Percentiles rank a stretch among this genome's conserved stretches.
Conservation (phyloP, 2,797 vertebrate genomes). For the Gallinago nigripennis region DNA sequence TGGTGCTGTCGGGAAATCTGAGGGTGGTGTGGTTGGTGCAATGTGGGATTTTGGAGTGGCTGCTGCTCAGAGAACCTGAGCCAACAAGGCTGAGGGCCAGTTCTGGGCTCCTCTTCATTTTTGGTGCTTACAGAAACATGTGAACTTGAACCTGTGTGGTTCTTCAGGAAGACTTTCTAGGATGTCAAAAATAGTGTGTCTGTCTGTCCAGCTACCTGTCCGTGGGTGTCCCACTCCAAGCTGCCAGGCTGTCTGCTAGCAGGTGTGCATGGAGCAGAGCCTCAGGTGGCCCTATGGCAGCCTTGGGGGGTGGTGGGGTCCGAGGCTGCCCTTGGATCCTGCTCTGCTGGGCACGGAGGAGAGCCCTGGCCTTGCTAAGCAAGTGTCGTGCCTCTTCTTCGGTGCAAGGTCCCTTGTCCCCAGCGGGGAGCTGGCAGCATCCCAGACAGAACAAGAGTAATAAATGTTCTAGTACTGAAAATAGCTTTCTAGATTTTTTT, state of each 20-base stretch:
- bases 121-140: background rate
- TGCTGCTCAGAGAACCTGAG: background rate
- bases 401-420: fast-evolving
- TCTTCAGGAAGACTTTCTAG: background rate
- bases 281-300: background rate
- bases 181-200: background rate
- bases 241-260: background rate
- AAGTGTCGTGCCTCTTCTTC: background rate
- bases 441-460: background rate
- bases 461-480: background rate
- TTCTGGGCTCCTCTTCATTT: background rate
- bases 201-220: background rate
- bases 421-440: background rate
- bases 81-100: background rate
- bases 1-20: background rate
- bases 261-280: background rate
- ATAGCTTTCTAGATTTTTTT: background rate
- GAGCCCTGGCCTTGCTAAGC: background rate
- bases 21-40: background rate
- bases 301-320: fast-evolving
- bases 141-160: fast-evolving
- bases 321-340: background rate
- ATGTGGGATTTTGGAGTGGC: background rate
- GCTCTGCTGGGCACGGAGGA: fast-evolving
- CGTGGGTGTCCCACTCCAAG: fast-evolving